These are phyloP conservation scores for Brachyptera putata DNA, from an alignment of 2,888 invertebrate species.

Conservation along the genomic window DNA sequence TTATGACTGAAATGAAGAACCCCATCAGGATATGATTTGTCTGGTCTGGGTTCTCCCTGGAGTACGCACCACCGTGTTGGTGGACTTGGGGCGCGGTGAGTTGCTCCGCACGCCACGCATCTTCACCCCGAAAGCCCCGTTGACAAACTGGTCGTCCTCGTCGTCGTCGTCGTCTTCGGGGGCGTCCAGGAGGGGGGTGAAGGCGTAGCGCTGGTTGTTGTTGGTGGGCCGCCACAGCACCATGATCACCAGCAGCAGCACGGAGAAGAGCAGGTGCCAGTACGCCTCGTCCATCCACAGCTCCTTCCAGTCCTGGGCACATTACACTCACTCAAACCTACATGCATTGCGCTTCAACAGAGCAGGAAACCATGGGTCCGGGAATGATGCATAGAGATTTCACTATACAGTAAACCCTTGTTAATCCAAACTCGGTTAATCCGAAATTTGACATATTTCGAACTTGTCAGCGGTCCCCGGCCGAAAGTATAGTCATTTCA, in stretches of 20 bases:
- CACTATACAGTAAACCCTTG: too few species aligned
- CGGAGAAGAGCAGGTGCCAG: conserved; percentile 90
- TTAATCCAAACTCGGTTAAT: too few species aligned
- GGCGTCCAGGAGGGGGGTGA: conserved; percentile 84
- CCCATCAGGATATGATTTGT: too few species aligned
- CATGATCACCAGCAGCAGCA: conserved; percentile 86
- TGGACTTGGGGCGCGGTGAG: conserved; percentile 46
- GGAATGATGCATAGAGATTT: too few species aligned
- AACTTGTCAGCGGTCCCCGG: too few species aligned
- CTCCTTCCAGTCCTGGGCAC: conserved; percentile 78
- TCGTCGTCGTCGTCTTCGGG: conserved; percentile 76
- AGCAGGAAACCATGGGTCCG: too few species aligned
- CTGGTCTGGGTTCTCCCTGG: too few species aligned
- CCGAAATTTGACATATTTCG: too few species aligned
- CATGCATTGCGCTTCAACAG: too few species aligned
- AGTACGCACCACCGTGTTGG: conserved; percentile 42
- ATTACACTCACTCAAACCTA: too few species aligned
- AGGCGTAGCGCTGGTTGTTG: conserved; percentile 90
- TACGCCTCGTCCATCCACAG: conserved; percentile 93
- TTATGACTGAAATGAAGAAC: too few species aligned
- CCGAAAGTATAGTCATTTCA: too few species aligned
- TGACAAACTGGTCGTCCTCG: conserved; percentile 76
- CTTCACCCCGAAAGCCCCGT: conserved; percentile 81
- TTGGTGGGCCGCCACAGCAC: conserved; percentile 92
- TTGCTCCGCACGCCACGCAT: conserved; percentile 56